Conservation (phyloP, 2,113 vertebrate genomes). For the Cnemophilus loriae region DNA sequence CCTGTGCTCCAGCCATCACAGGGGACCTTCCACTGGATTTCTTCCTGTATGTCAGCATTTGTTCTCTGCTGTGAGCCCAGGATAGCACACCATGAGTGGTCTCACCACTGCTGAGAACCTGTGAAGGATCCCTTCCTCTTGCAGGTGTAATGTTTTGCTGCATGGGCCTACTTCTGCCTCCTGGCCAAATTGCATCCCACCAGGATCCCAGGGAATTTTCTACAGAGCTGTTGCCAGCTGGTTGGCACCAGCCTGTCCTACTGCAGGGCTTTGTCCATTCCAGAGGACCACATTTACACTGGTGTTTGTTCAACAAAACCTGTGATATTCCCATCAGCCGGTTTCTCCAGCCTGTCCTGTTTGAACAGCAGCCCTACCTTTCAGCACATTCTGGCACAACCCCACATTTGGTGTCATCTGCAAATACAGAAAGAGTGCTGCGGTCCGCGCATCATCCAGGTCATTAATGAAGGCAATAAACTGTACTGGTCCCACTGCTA, state of each 20-base stretch:
- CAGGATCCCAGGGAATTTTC: not conserved
- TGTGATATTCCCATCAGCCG: not conserved
- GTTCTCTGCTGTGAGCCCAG: not conserved
- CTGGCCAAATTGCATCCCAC: not conserved
- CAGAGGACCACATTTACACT: not conserved
- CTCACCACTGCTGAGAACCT: not conserved
- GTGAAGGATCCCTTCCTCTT: not conserved
- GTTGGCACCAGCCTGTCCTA: not conserved
- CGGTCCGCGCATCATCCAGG: not conserved
- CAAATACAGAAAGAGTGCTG: not conserved
- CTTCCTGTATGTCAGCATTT: not conserved
- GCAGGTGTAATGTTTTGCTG: not conserved
- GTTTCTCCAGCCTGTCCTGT: not conserved
- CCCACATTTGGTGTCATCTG: not conserved
- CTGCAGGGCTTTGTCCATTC: not conserved
- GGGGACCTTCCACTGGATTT: not conserved
- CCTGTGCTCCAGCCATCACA: not conserved
- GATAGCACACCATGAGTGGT: not conserved
- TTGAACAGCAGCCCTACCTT: not conserved
- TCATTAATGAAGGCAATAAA: not conserved
- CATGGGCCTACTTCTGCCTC: not conserved
- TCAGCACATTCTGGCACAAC: not conserved
- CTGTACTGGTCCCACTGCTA: not conserved
- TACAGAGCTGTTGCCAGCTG: not conserved
- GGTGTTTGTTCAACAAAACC: not conserved